Evolutionary conservation across 2,888 invertebrate species (phyloP), one percentile per base, ranked within the genome.

Genomic region (Brenthis daphne): DNA sequence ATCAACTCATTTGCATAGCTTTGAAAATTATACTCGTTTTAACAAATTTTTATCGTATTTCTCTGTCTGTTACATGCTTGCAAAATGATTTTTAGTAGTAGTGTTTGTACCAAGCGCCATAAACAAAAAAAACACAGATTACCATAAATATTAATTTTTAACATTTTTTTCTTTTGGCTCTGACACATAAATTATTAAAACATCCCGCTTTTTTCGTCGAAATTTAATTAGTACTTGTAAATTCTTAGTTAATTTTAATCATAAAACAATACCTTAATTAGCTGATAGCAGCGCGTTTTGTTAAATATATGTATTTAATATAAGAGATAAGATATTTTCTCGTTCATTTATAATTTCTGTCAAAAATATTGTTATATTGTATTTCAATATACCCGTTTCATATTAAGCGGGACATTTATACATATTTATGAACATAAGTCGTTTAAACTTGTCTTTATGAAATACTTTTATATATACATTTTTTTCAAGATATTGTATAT

Each of bases 391-490:
- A 72, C 71, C 69, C 64, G 73, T 76, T 78, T 78, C 67, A 68
- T 71, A 72, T n/a, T n/a, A 65, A 67, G 75, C 65, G 71, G 64
- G 74, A 76, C 74, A 73, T 70, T 78, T 74, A 79, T 79, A 74
- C 78, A 77, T 80, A 81, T 82, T 81, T 78, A 81, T 79, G 78
- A 75, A 50, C 64, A 55, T 67, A 69, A 67, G 67, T 64, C 68
- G 56, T 57, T 69, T 64, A 43, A 73, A 57, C 5, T 69, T 65
- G 58, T 58, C 47, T 69, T 64, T 64, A 61, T 55, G 57, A 65
- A 65, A 65, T 50, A 61, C 50, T 51, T 24, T 51, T 24, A 33
- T 58, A n/a, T 43, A 12, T 20, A 20, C 20, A 20, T 24, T 37
- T 60, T 20, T 56, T 61, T 51, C n/a, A 43, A 63, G 20, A 37